Evolutionary conservation across 2,113 vertebrate genomes (phyloP), one percentile per base, ranked within the genome.

Genomic region (Nanger granti): DNA sequence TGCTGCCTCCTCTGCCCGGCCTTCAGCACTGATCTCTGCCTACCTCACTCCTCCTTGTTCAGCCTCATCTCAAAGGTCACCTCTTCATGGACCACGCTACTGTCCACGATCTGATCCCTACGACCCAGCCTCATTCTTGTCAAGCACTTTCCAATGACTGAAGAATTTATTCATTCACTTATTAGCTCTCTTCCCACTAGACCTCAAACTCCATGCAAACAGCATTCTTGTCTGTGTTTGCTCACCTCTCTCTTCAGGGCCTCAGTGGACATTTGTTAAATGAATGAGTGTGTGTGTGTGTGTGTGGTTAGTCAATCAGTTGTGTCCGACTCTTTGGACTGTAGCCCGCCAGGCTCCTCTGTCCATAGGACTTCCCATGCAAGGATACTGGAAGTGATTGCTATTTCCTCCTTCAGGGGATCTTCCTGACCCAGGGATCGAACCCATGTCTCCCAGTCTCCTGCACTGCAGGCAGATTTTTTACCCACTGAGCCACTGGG

Each of bases 341-440:
- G 12, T 79, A 79, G 37, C 41, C 73, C 0, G 2, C 37, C 73
- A 79, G 37, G 73, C 73, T 28, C 24, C 37, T 79, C 41, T 44
- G 41, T 79, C 37, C 73, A 44, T 79, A 41, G 20, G 73, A 79
- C 7, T 44, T 44, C 29, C 73, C 73, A 79, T 12, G 37, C 73
- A 79, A 79, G 37, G 41, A 79, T 79, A 44, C 73, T 28, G 73
- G 37, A 44, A 44, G 73, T 79, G 73, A 13, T 44, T 79, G 73
- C 24, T 7, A 44, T 28, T 44, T 79, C 41, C 73, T 79, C 73
- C 73, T 44, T 41, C 73, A 79, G 73, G 24, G 24, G 24, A 79
- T 79, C 73, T 44, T 79, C 37, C 37, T 0, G 0, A 79, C 12
- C 37, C 73, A 44, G 12, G 12, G 24, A 79, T 44, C 0, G 0